Evolutionary conservation across 1,140 invertebrate species (phyloP).

Genomic region (Hylaeus anthracinus): DNA sequence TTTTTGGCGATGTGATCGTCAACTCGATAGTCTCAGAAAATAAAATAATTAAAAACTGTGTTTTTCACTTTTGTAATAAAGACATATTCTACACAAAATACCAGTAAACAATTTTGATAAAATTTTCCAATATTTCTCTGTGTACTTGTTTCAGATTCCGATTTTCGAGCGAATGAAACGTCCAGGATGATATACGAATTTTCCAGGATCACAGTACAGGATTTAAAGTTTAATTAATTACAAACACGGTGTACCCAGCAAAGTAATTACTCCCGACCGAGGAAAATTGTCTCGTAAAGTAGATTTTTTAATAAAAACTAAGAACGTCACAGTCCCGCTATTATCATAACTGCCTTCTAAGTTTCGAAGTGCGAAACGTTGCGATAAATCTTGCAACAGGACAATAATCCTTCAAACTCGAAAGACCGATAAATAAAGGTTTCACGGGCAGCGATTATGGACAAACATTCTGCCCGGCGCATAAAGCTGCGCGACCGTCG

Average conservation of each 20-base stretch:
- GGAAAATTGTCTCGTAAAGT: neutral
- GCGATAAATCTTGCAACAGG: neutral
- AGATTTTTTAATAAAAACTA: neutral
- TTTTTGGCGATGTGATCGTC: too few relatives aligned
- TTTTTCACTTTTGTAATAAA: too few relatives aligned
- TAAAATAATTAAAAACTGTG: too few relatives aligned
- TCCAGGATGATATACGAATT: neutral
- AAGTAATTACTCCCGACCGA: neutral
- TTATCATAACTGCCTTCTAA: neutral
- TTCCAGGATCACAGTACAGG: too few relatives aligned
- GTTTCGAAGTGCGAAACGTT: neutral
- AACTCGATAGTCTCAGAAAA: too few relatives aligned
- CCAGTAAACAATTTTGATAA: too few relatives aligned
- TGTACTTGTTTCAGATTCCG: too few relatives aligned
- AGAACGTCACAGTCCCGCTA: too few relatives aligned
- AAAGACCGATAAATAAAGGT: neutral
- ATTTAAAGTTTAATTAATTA: slow-evolving; percentile 30
- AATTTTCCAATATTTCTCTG: too few relatives aligned
- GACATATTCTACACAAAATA: too few relatives aligned
- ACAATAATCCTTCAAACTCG: neutral
- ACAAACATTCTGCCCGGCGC: neutral
- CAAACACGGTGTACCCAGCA: too few relatives aligned
- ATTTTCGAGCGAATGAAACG: too few relatives aligned
- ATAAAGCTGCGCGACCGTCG: neutral
- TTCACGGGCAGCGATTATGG: neutral